Conservation (phyloP, 2,888 invertebrate genomes). For the Chouioia cunea region DNA sequence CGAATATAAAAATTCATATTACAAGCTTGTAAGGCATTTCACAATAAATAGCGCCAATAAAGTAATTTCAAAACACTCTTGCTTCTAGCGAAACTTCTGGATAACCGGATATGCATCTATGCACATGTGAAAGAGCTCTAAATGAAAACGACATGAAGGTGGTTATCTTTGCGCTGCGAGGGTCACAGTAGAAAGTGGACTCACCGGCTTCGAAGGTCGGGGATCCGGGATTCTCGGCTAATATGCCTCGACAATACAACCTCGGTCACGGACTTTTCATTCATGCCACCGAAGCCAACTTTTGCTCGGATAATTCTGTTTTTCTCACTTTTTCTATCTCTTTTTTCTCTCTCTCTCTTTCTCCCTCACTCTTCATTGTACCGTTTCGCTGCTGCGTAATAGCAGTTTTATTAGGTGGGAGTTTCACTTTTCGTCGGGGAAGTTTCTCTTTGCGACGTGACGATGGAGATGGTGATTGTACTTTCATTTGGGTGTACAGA, state of each 20-base stretch:
- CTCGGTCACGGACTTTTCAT: conserved; percentile 46
- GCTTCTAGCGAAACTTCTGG: conserved; percentile 34
- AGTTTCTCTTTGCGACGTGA: conserved; percentile 4
- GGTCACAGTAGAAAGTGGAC: conserved; percentile 68
- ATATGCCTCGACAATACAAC: conserved; percentile 2
- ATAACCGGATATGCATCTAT: background rate
- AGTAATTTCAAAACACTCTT: conserved; percentile 30
- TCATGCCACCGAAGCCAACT: conserved; percentile 53
- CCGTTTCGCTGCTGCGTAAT: background rate
- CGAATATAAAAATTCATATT: background rate
- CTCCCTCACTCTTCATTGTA: background rate
- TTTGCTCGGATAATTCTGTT: background rate
- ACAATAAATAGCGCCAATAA: background rate
- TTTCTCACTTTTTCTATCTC: conserved; percentile 4
- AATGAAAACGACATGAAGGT: conserved; percentile 64
- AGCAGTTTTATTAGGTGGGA: background rate
- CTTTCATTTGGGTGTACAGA: too few relatives aligned
- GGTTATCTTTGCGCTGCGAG: conserved; percentile 50
- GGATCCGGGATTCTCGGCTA: conserved; percentile 61
- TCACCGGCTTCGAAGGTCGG: conserved; percentile 62
- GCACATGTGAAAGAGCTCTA: conserved; percentile 41
- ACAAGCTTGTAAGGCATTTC: conserved; percentile 9
- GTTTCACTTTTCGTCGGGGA: conserved; percentile 32
- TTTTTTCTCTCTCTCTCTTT: background rate
- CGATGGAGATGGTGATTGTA: background rate